Evolutionary conservation across 2,888 invertebrate genomes (phyloP).

Genomic region (Gastracanthus pulcherrimus): DNA sequence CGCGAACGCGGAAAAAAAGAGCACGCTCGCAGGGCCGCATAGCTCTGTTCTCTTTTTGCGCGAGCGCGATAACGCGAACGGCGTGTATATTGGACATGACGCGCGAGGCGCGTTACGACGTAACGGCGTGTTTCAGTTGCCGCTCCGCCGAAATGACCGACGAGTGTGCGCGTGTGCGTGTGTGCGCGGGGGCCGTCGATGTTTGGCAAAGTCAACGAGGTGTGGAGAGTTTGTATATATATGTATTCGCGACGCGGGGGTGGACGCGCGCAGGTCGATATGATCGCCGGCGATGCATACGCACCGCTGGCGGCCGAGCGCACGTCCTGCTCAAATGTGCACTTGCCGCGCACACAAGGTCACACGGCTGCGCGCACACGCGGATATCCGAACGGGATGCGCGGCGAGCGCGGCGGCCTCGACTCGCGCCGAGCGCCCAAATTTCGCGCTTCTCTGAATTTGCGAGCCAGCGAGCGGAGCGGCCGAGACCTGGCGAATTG

Average conservation of each 20-base stretch:
- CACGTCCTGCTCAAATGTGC: slow-evolving; percentile 68
- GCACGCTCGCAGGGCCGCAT: neutral
- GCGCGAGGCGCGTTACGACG: slow-evolving; percentile 49
- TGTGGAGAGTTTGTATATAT: slow-evolving; percentile 51
- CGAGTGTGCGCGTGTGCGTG: neutral
- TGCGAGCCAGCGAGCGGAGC: too few species aligned
- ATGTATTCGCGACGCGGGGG: slow-evolving; percentile 1
- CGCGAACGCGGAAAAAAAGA: slow-evolving; percentile 8
- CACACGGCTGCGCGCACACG: slow-evolving; percentile 71
- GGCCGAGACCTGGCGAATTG: too few species aligned
- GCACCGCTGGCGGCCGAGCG: slow-evolving; percentile 63
- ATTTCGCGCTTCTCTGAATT: slow-evolving; percentile 57
- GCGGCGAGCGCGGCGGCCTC: slow-evolving; percentile 66
- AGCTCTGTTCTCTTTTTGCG: neutral
- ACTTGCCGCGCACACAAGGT: slow-evolving; percentile 65
- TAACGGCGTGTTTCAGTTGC: slow-evolving; percentile 40
- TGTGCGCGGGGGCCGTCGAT: slow-evolving; percentile 9
- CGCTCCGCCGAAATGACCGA: slow-evolving; percentile 17
- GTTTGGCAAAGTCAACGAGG: slow-evolving; percentile 56
- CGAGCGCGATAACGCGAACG: slow-evolving; percentile 27
- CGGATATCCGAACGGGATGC: slow-evolving; percentile 72
- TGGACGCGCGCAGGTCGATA: slow-evolving; percentile 26
- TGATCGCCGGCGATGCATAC: slow-evolving; percentile 66
- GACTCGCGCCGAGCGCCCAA: slow-evolving; percentile 62
- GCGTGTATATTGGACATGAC: slow-evolving; percentile 39